phyloP scores from a whole-genome alignment of 2,888 invertebrate species.

The Polia nebulosa region DNA sequence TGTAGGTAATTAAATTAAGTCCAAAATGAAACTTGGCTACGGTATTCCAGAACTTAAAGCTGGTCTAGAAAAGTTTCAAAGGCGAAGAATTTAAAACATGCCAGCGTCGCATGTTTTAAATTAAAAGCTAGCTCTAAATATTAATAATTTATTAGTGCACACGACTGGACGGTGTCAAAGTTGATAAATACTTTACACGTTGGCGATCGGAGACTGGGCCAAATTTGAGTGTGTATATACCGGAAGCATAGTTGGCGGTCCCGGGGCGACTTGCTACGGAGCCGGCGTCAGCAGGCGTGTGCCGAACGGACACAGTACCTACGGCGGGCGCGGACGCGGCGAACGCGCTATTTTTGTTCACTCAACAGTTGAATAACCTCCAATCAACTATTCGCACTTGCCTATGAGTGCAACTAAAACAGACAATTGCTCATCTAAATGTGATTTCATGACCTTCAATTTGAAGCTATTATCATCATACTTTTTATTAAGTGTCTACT shows the following conservation, averaged over 20 bases:
- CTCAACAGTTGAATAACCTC: conserved; percentile 90
- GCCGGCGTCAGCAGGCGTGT: conserved; percentile 68
- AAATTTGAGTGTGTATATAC: conserved; percentile 78
- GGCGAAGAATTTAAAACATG: conserved; percentile 13
- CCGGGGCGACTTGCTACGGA: conserved; percentile 70
- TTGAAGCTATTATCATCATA: conserved; percentile 11
- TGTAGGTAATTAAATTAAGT: conserved; percentile 36
- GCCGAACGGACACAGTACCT: conserved; percentile 70
- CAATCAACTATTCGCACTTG: conserved; percentile 90
- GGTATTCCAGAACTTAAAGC: conserved; percentile 18
- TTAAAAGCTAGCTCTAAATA: conserved; percentile 32
- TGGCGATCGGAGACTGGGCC: conserved; percentile 71
- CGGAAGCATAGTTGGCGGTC: conserved; percentile 81
- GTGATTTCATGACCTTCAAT: conserved; percentile 67
- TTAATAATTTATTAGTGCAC: conserved; percentile 50
- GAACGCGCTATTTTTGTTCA: conserved; percentile 88
- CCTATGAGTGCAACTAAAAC: conserved; percentile 79
- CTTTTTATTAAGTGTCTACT: conserved; percentile 15
- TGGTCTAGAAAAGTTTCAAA: conserved; percentile 17
- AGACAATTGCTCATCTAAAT: conserved; percentile 69
- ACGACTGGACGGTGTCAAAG: conserved; percentile 49
- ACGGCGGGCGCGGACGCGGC: conserved; percentile 78
- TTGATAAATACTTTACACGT: conserved; percentile 57
- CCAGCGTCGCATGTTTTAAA: conserved; percentile 40
- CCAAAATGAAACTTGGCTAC: conserved; percentile 28